Base-by-base conservation (phyloP, 2,888 invertebrate species). In the Scotopteryx bipunctaria region DNA sequence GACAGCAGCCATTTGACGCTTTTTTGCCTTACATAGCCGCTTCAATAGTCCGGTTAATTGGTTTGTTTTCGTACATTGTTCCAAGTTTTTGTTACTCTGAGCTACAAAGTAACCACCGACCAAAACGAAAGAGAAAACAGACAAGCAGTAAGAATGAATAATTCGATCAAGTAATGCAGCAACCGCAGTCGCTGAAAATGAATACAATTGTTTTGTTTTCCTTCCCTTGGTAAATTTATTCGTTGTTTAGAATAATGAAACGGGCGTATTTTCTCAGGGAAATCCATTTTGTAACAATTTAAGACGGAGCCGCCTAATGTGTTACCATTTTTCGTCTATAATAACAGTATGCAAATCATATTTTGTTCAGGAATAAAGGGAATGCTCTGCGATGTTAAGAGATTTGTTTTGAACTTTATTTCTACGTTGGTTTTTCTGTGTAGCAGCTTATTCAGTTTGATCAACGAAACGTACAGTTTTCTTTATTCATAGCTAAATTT, bases 131-230 rank as follows among this genome's bases (percentile, higher is more conserved):
- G 69, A 66, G 63, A 64, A 71, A 69, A 69, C 64, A 73, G 42
- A 67, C 67, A 74, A 75, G 66, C 69, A 71, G 61, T 67, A 65
- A 61, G 73, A 76, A 81, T 81, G 80, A 84, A 84, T 85, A 85
- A 84, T 83, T 78, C 77, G 81, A 84, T 85, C 78, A 81, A 86
- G 81, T 82, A 82, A 84, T 84, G 85, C 86, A 85, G 74, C 79
- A 70, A 78, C 83, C 82, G 77, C 80, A 78, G 79, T 81, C 81
- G 72, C 76, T 85, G 79, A 81, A 84, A 88, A 85, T 83, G 83
- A 80, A 86, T 85, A 85, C 85, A 79, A 86, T 88, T 88, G 86
- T 86, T 83, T 85, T 84, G 84, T 87, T 87, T 85, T 82, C 83
- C 78, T 84, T 82, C 83, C 78, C 79, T 76, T 73, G 74, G 83